Base-by-base conservation (phyloP, 2,888 invertebrate genomes). In the Marasmarcha lunaedactyla region DNA sequence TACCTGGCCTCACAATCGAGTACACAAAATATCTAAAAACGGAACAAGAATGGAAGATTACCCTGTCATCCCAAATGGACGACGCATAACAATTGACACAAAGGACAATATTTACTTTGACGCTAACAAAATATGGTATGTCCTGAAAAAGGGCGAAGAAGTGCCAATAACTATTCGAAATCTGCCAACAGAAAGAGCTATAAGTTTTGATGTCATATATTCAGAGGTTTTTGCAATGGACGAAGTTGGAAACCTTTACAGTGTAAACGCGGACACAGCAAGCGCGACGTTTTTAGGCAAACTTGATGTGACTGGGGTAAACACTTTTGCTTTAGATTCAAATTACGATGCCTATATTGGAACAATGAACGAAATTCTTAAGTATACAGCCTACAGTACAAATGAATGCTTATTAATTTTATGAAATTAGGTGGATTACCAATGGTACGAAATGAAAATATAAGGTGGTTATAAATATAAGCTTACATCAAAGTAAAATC, bases 1-100 rank as follows among this genome's bases (percentile, higher is more conserved):
- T 0, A 83, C 83, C 0, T 83, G 78, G 77, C 83, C 83, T 0
- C 79, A 81, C 30, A 81, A 83, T 42, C 51, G 77, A 9, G 83
- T 83, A 0, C 71, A 71, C 11, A 73, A 62, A 40, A 67, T 83
- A 1, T 67, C 68, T 0, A 71, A 68, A 15, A 65, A 71, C 0
- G 78, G 79, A 20, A n/a, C 30, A 7, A 2, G 11, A 30, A 11
- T 30, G 30, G 78, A 79, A 35, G 46, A 55, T 1, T 78, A 74
- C 33, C 14, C 69, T 0, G 53, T 63, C 0, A 73, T 83, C 7
- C 76, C 81, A 0, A 78, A 81, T 10, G 83, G 83, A 0, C 81
- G 83, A 35, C 79, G 79, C 0, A 41, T 83, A 5, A 78, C 72
- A 0, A 50, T 78, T 9, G 83, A 83, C 13, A 62, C 71, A 0